Percentiles rank a stretch among this genome's conserved stretches.
Conservation (phyloP, 23 tunicate species). For the Trididemnum miniatum region DNA sequence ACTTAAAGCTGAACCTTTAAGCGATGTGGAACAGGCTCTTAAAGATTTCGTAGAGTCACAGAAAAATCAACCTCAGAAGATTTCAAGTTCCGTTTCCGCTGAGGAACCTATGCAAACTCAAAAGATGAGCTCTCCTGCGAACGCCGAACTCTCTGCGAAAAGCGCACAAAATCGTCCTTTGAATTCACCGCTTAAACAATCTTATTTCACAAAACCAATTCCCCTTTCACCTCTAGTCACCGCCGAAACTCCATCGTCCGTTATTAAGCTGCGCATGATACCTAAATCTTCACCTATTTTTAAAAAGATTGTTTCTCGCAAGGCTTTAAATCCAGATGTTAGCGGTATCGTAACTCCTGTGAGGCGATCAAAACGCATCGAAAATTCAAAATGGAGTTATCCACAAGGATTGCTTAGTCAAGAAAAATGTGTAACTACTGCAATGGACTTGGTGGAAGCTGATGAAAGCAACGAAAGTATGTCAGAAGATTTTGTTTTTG, state of each 20-base stretch:
- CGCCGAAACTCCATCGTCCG: constrained; percentile 51
- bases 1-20: constrained; percentile 24
- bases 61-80: not conserved
- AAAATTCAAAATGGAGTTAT: constrained; percentile 22
- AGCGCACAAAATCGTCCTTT: not conserved
- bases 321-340: constrained; percentile 40
- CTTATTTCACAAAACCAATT: not conserved
- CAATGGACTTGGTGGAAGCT: constrained; percentile 11
- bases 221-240: constrained; percentile 20
- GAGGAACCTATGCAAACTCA: not conserved
- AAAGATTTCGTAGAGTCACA: constrained; percentile 11
- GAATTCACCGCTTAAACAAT: not conserved
- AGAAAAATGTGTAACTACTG: constrained; percentile 40
- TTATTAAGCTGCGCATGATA: constrained; percentile 52
- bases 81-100: not conserved
- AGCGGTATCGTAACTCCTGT: constrained; percentile 61
- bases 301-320: constrained; percentile 21
- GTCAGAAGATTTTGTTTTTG: constrained; percentile 43
- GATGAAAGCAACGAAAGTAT: not conserved
- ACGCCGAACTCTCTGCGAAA: not conserved
- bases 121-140: not conserved
- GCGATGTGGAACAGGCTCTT: constrained; percentile 3
- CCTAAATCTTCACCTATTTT: constrained; percentile 57
- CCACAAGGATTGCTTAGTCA: constrained; percentile 44
- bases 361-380: constrained; percentile 50